phyloP scores from a whole-genome alignment of 1,140 invertebrate species.

The Dermatophagoides farinae region DNA sequence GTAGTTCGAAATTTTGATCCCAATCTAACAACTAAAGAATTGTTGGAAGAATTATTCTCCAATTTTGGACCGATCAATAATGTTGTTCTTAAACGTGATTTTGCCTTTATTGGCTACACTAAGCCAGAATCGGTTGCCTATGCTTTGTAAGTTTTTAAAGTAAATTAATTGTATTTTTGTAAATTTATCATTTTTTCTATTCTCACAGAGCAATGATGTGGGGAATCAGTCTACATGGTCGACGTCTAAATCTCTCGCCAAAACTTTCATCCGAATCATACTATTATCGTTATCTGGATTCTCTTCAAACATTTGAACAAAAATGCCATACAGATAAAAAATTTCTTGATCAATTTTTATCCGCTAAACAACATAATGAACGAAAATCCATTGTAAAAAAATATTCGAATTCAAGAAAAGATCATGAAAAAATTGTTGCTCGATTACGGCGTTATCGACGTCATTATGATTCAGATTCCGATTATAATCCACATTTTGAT shows the following conservation, averaged over 20 bases:
- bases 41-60: conserved; percentile 7
- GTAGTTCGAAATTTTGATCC: conserved; percentile 1
- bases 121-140: conserved; percentile 12
- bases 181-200: not conserved
- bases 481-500: not conserved
- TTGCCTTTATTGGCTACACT: conserved; percentile 9
- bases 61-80: conserved; percentile 4
- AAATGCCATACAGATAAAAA: not conserved
- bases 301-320: not conserved
- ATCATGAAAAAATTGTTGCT: not conserved
- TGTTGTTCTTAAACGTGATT: not conserved
- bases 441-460: not conserved
- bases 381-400: not conserved
- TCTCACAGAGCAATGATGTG: not conserved
- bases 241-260: not conserved
- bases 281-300: not conserved
- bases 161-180: not conserved
- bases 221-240: not conserved
- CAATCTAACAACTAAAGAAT: not conserved
- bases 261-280: not conserved
- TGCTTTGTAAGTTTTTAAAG: conserved; percentile 1
- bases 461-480: not conserved
- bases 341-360: not conserved
- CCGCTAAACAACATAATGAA: not conserved
- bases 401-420: not conserved